Evolutionary conservation across 1,140 invertebrate species (phyloP).

Genomic region (Cotesia vestalis): DNA sequence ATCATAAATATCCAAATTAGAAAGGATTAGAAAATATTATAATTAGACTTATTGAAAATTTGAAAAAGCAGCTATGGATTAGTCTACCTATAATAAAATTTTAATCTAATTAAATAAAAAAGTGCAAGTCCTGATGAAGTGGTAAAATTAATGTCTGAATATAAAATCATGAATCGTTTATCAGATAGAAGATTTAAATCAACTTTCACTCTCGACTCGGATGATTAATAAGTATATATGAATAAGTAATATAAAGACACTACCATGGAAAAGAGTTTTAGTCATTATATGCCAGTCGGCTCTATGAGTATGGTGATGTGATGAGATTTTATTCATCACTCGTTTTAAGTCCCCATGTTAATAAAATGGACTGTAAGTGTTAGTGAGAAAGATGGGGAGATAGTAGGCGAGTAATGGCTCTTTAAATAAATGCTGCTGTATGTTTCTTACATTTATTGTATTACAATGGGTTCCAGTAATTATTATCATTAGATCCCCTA

Average conservation of each 20-base stretch:
- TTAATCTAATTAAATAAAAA: neutral
- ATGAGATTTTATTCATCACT: too few species aligned
- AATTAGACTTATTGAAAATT: too few species aligned
- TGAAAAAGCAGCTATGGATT: neutral
- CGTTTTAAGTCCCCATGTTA: neutral
- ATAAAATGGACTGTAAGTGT: neutral
- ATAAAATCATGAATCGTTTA: conserved; percentile 18
- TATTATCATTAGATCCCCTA: too few species aligned
- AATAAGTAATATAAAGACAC: too few species aligned
- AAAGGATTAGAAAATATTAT: conserved; percentile 2
- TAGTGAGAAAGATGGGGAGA: neutral
- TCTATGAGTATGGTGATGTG: too few species aligned
- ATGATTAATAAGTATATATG: too few species aligned
- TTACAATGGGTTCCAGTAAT: too few species aligned
- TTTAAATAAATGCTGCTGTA: neutral
- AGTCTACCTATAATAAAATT: neutral
- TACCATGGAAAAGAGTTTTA: too few species aligned
- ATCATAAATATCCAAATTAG: neutral
- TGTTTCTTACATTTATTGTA: too few species aligned
- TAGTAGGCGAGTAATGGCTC: neutral
- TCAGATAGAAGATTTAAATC: conserved; percentile 20
- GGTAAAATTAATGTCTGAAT: neutral
- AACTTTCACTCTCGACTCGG: too few species aligned
- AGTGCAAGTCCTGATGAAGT: neutral
- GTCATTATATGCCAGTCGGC: too few species aligned